Base-by-base conservation (phyloP, 2,113 vertebrate genomes). In the Pygoscelis antarcticus region DNA sequence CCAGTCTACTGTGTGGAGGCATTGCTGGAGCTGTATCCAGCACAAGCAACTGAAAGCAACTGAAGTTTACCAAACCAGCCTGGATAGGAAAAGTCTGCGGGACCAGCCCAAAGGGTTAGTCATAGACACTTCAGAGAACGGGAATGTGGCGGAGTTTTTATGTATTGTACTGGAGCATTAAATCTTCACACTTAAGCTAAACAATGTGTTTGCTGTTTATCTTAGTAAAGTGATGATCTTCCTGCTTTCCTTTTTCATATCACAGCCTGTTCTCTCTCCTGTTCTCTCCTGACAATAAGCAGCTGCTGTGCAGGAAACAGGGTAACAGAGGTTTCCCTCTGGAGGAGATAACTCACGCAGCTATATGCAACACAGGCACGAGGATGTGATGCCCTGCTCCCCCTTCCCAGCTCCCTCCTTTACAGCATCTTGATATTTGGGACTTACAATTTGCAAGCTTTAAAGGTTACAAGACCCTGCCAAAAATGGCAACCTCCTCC, bases 221-320 rank as follows among this genome's bases (percentile, higher is more conserved):
- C 95, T 84, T 26, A 74, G 68, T 66, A 70, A 87, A 96, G 95
- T 70, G 94, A 97, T 97, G 85, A 96, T 93, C 95, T 98, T 93
- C 95, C 93, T 95, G 95, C 92, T 49, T 75, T 82, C 90, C 92
- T 92, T 32, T 60, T 81, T 83, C 82, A 26, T 55, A 68, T 32
- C 29, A 2, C 78, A 89, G 87, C 84, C 82, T 47, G 94, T 62
- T 66, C 87, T 16, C 30, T 32, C 89, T 69, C 80, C 91, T 93
- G 71, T 96, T 92, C 92, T 90, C 86, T 72, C 78, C 64, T 95
- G 93, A 96, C 70, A 90, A 96, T 84, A 83, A 90, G 86, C 81
- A 94, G 96, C 89, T 96, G 89, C 69, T 55, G 57, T 13, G 80
- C 83, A 97, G 87, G 93, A 96, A 97, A 12, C 84, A 72, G 85